Evolutionary conservation across 2,797 vertebrate species (phyloP).

Genomic region (Geotrypetes seraphini): DNA sequence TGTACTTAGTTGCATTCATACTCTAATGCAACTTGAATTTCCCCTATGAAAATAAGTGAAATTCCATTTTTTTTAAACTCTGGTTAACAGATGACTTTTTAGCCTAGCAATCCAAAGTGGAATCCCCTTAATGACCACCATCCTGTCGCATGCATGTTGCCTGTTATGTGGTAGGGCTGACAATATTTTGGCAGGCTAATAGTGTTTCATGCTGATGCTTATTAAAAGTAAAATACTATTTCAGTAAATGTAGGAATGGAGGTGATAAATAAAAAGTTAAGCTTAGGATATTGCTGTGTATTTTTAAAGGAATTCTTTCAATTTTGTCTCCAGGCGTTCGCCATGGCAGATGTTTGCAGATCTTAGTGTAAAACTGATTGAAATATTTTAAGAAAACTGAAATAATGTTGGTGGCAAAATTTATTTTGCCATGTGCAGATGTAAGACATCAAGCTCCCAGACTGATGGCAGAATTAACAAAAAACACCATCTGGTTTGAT

Average conservation of each 20-base stretch:
- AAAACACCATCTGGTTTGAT: constrained; percentile 87
- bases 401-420: constrained; percentile 66
- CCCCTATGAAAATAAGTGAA: not conserved
- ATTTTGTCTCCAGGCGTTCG: constrained; percentile 39
- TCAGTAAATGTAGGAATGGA: constrained; percentile 24
- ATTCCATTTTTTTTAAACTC: not conserved
- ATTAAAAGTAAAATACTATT: constrained; percentile 15
- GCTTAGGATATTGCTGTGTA: constrained; percentile 28
- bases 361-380: constrained; percentile 63
- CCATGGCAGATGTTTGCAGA: constrained; percentile 68
- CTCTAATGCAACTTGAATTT: not conserved
- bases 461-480: constrained; percentile 77
- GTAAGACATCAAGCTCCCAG: constrained; percentile 73
- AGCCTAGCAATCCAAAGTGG: not conserved
- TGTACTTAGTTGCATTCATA: too few relatives aligned
- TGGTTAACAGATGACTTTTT: not conserved
- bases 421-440: constrained; percentile 73
- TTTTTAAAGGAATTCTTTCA: constrained; percentile 44
- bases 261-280: constrained; percentile 32
- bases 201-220: too few relatives aligned
- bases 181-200: constrained; percentile 1
- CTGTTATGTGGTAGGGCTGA: constrained; percentile 1
- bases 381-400: constrained; percentile 73
- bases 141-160: not conserved
- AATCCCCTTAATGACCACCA: not conserved